Evolutionary conservation across 2,888 invertebrate genomes (phyloP), one percentile per base, ranked within the genome.

Genomic region (Agapostemon virescens): DNA sequence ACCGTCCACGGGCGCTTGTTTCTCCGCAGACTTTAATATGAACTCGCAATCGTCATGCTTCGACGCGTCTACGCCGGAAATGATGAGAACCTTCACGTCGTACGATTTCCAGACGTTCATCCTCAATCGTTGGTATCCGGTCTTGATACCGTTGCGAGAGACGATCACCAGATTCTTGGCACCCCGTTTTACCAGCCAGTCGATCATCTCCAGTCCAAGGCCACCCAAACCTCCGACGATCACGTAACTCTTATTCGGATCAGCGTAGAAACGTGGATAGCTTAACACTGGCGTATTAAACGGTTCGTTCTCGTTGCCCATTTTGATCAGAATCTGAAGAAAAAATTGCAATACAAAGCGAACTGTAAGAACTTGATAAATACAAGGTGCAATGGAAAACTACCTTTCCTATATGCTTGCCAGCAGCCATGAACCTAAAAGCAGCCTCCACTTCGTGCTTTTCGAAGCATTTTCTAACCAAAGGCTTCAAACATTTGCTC

Each of bases 221-320:
- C 98, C 98, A 63, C 98, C 98, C 0, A 98, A 94, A 64, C 98
- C 98, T 17, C 97, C 97, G 0, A 95, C 94, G 6, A 97, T 94
- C 0, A 97, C 89, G 93, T 97, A 95, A 15, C 94, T 81, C 89
- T 93, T 88, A 86, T 94, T 90, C 30, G 92, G 90, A n/a, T 92
- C 87, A 83, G 95, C 95, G 58, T 93, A 88, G 74, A 93, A 94
- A 38, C 94, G 92, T 23, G 94, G 93, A 1, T 94, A 83, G 7
- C 94, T 95, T 17, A 88, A 83, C 4, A 93, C 90, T 0, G 88
- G 84, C 0, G 71, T 63, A 23, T 85, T 74, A 0, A 86, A 3
- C 1, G 87, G 71, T n/a, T 88, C 84, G 1, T 78, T 40, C 0
- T 89, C 83, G 26, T 74, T 49, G 1, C 68, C 20, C 6, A 76